These are phyloP conservation scores for Poicephalus meyeri DNA, from an alignment of 2,113 vertebrate species.

Conservation along the genomic window DNA sequence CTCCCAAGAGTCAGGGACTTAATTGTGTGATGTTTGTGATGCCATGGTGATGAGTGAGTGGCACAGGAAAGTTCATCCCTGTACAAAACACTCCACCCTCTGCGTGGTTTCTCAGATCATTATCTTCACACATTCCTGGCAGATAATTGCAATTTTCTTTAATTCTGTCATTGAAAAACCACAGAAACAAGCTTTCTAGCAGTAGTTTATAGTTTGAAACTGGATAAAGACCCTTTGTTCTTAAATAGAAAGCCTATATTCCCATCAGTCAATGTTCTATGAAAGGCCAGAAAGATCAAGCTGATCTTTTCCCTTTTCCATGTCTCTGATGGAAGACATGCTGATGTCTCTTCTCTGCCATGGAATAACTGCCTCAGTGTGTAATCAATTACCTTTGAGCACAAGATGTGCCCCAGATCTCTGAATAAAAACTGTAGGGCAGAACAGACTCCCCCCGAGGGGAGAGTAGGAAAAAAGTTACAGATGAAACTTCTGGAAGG, in stretches of 20 bases:
- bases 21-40: slow-evolving; percentile 1
- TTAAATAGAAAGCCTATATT: slow-evolving; percentile 24
- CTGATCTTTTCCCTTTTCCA: neutral
- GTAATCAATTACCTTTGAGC: neutral
- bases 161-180: slow-evolving; percentile 40
- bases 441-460: neutral
- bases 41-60: slow-evolving; percentile 18
- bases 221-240: slow-evolving; percentile 43
- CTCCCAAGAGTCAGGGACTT: neutral
- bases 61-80: slow-evolving; percentile 15
- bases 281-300: slow-evolving; percentile 22
- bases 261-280: slow-evolving; percentile 2
- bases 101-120: slow-evolving; percentile 16
- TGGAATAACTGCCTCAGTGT: neutral
- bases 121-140: slow-evolving; percentile 42
- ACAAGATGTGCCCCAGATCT: neutral
- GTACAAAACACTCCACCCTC: neutral
- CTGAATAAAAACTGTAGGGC: neutral
- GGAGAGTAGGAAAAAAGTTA: neutral
- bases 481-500: neutral
- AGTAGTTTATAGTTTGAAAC: neutral
- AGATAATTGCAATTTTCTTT: slow-evolving; percentile 53
- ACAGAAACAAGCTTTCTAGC: neutral
- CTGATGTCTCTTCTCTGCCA: neutral
- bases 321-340: neutral